Conservation (phyloP, 2,888 invertebrate species). For the Labia minor region DNA sequence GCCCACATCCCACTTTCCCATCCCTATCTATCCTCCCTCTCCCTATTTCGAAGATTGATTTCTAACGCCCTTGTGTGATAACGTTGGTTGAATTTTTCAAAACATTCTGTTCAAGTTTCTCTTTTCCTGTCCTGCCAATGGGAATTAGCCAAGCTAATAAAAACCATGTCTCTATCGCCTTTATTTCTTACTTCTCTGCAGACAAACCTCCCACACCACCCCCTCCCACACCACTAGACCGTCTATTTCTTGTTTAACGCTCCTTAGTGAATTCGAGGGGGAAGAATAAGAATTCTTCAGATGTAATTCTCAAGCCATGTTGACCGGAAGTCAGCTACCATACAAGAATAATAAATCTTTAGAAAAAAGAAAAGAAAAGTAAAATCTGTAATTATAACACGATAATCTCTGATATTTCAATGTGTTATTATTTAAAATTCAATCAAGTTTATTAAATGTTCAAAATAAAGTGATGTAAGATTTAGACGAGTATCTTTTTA, state of each 20-base stretch:
- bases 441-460: no score
- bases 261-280: neutral
- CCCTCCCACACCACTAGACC: no score
- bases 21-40: no score
- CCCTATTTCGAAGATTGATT: neutral
- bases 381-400: no score
- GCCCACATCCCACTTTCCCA: no score
- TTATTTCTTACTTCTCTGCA: neutral
- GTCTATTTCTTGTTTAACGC: neutral
- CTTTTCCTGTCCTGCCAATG: neutral
- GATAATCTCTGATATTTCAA: no score
- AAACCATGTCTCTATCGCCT: slow-evolving; percentile 8
- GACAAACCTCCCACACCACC: no score
- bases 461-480: no score
- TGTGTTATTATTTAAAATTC: no score
- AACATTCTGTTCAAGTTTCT: neutral
- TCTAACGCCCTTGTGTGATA: slow-evolving; percentile 13
- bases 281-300: neutral
- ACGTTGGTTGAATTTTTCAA: slow-evolving; percentile 7
- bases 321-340: neutral
- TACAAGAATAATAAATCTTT: no score
- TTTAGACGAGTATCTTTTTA: no score
- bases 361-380: no score
- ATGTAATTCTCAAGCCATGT: neutral
- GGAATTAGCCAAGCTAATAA: neutral